These are phyloP conservation scores for Helicorthomorpha holstii DNA, from an alignment of 1,140 invertebrate genomes.

Conservation along the genomic window DNA sequence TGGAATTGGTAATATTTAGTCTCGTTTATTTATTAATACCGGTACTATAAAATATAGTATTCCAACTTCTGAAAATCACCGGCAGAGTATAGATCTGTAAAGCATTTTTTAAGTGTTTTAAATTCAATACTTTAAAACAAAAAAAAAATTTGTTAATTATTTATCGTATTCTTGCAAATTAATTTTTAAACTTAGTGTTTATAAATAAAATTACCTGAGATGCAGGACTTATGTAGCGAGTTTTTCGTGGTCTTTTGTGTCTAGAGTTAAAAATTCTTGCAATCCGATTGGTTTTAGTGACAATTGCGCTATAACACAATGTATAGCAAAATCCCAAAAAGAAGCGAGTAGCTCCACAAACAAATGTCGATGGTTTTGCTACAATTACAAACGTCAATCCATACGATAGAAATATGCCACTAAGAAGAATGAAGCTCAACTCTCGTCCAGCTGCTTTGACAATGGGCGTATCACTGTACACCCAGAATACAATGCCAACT, in stretches of 20 bases:
- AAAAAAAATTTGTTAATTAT: too few species aligned
- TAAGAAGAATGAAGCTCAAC: constrained; percentile 26
- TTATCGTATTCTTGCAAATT: too few species aligned
- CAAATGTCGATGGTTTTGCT: constrained; percentile 26
- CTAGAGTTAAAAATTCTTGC: constrained; percentile 32
- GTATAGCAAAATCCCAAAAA: constrained; percentile 34
- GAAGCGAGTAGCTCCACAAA: constrained; percentile 35
- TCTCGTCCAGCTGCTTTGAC: constrained; percentile 41
- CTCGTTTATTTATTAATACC: too few species aligned
- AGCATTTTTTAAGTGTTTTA: too few species aligned
- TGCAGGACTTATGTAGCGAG: constrained; percentile 8
- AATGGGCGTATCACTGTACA: constrained; percentile 37
- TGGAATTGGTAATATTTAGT: too few species aligned
- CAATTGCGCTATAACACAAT: constrained; percentile 37
- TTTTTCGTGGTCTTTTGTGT: constrained; percentile 12
- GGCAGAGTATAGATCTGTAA: too few species aligned
- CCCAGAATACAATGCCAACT: constrained; percentile 46
- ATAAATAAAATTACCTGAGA: constrained; percentile 7
- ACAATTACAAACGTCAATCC: constrained; percentile 37
- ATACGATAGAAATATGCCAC: constrained; percentile 35
- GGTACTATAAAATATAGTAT: too few species aligned
- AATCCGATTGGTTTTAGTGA: constrained; percentile 40
- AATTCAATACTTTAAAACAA: too few species aligned
- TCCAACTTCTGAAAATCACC: too few species aligned
- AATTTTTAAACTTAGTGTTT: too few species aligned